Base-by-base conservation (phyloP, 1,140 invertebrate genomes). In the Glossosoma conforme region DNA sequence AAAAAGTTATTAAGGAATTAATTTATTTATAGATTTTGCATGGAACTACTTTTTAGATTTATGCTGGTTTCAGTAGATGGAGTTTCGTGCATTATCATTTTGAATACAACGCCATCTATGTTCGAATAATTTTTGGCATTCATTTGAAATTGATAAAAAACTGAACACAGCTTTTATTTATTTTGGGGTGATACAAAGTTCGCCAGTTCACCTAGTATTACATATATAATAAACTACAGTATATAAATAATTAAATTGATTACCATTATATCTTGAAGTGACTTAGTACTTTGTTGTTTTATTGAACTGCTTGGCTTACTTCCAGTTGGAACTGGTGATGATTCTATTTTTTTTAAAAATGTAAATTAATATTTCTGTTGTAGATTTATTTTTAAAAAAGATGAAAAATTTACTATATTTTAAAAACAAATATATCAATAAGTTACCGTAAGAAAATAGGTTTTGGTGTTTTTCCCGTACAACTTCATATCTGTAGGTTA, bases 191-290 rank as follows among this genome's bases (percentile, higher is more conserved):
- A n/a, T n/a, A n/a, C n/a, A n/a, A n/a, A n/a, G n/a, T n/a, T n/a
- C n/a, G n/a, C n/a, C n/a, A n/a, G n/a, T n/a, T n/a, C 33, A 44
- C 14, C 21, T 32, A 32, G 33, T 15, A 28, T 32, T 15, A 5
- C 15, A 13, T 6, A 44, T 10, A 25, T 44, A 24, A 3, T 13
- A 24, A 9, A n/a, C 30, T 24, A 43, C n/a, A 44, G 11, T 13
- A 15, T 44, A 33, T 38, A 19, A 30, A n/a, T n/a, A n/a, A 28
- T 28, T 6, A 18, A n/a, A 30, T 52, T 41, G 11, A 41, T 44
- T 49, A 55, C 53, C 53, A 55, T 44, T 13, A 55, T 41, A 33
- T 55, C 53, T 8, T 55, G 46, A 13, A 55, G 18, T 15, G 53
- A 55, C 46, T 47, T 50, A 40, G 36, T 38, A 18, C 46, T 40